Base-by-base conservation (phyloP, 1,140 invertebrate species). In the Penaeus chinensis region DNA sequence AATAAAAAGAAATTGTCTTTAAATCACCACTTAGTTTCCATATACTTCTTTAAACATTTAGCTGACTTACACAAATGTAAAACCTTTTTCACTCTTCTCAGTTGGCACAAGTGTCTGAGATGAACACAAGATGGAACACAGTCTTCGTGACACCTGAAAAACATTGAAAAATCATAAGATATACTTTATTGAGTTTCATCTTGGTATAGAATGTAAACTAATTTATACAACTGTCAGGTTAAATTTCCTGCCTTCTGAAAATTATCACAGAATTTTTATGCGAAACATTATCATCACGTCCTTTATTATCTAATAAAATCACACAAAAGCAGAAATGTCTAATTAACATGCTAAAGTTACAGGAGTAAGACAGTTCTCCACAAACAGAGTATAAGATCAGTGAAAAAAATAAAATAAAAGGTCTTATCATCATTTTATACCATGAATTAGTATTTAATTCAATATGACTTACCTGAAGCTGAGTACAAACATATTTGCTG, bases 401-500 rank as follows among this genome's bases (percentile, higher is more conserved):
- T 71, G n/a, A 27, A 27, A 27, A 10, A 71, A 71, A 71, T 5
- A 27, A 20, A 54, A 54, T 11, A 13, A 11, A 54, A 54, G 54
- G 16, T 13, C 54, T 54, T 54, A 2, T 16, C 54, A 54, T 10
- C 18, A 13, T 11, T 27, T 11, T 13, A 16, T 74, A 16, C 13
- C 24, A 27, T 27, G 3, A 69, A 7, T 27, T 37, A 18, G 13
- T 18, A 74, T 27, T 37, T 8, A 22, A 78, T 22, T 20, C 13
- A 54, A 19, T 63, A 10, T 4, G 8, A 66, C 69, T 42, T 63
- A 88, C 86, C 86, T 90, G 86, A 16, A 96, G 91, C 91, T 97
- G 96, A 11, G 96, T 94, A 24, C 95, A 94, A 18, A 96, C 95
- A 92, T 96, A 95, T 91, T 96, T 94, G 20, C 96, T 96, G 69